These are phyloP conservation scores for Isichthys henryi DNA, from an alignment of 2,113 vertebrate genomes.

Conservation along the genomic window DNA sequence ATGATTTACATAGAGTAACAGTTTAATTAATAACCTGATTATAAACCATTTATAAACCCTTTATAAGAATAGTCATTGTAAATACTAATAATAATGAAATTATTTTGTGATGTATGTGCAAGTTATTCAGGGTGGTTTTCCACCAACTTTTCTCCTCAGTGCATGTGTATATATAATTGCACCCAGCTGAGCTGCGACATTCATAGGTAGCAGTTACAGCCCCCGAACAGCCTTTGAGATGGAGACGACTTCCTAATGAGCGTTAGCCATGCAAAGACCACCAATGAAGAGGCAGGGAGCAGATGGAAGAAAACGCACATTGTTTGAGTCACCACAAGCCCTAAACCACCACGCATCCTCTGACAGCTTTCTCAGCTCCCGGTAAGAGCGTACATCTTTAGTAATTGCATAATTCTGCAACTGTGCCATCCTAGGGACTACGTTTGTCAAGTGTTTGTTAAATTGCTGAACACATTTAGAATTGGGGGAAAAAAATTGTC, in stretches of 20 bases:
- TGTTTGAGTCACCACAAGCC: neutral
- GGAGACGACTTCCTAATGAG: neutral
- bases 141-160: neutral
- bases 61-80: neutral
- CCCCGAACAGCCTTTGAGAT: neutral
- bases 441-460: neutral
- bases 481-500: neutral
- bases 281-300: neutral
- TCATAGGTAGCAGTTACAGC: neutral
- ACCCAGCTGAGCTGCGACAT: accelerated
- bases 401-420: neutral
- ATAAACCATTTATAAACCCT: neutral
- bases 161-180: neutral
- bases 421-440: neutral
- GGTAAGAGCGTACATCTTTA: neutral
- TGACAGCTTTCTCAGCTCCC: neutral
- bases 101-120: neutral
- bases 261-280: neutral
- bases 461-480: neutral
- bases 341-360: neutral
- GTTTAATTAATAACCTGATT: neutral
- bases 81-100: neutral
- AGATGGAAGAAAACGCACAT: neutral
- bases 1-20: neutral
- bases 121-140: neutral